phyloP scores from a whole-genome alignment of 2,797 vertebrate species.

The Myotis myotis region DNA sequence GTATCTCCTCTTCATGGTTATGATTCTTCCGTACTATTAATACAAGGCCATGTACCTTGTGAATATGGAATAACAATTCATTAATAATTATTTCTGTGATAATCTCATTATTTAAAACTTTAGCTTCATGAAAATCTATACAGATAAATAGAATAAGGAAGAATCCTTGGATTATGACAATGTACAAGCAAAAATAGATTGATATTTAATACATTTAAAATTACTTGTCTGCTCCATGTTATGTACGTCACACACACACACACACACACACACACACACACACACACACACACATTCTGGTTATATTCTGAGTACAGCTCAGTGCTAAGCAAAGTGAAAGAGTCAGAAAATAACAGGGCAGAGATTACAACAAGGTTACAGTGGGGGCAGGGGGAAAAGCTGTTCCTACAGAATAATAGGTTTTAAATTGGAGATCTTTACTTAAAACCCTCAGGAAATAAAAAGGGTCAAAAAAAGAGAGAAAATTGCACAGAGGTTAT shows the following conservation, averaged over 20 bases:
- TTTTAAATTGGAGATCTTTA: slow-evolving; percentile 84
- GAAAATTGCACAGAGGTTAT: slow-evolving; percentile 80
- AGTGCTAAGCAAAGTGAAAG: slow-evolving; percentile 72
- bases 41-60: neutral
- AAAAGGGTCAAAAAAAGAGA: slow-evolving; percentile 79
- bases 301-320: neutral
- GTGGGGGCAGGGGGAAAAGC: slow-evolving; percentile 58
- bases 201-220: slow-evolving; percentile 49
- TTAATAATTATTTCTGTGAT: neutral
- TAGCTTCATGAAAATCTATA: neutral
- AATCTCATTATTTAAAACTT: slow-evolving; percentile 20
- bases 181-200: slow-evolving; percentile 30
- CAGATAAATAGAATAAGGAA: neutral
- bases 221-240: neutral
- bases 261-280: neutral
- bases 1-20: neutral
- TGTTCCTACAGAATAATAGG: slow-evolving; percentile 78
- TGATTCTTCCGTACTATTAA: neutral
- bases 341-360: slow-evolving; percentile 78
- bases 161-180: neutral
- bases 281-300: neutral
- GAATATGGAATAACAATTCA: neutral
- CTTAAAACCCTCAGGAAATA: slow-evolving; percentile 83
- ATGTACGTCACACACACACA: neutral
- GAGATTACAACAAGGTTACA: slow-evolving; percentile 63